Conservation (phyloP, 2,888 invertebrate genomes). For the Lapara coniferarum region DNA sequence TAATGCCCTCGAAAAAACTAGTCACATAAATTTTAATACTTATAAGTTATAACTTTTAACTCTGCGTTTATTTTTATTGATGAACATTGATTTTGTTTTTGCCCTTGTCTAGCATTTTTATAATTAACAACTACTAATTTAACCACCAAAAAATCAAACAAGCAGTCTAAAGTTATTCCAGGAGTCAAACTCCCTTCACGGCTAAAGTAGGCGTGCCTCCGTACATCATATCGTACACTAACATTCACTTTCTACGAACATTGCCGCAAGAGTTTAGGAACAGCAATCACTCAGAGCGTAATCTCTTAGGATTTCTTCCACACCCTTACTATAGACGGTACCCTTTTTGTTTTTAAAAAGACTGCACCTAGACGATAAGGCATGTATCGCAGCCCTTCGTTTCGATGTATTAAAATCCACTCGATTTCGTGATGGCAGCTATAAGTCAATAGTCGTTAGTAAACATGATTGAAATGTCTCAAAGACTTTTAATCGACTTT, state of each 20-base stretch:
- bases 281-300: slow-evolving; percentile 81
- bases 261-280: slow-evolving; percentile 70
- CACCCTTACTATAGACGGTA: slow-evolving; percentile 61
- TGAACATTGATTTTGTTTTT: no score
- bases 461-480: not conserved
- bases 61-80: no score
- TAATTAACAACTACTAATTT: not conserved
- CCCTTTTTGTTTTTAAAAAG: slow-evolving; percentile 70
- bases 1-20: no score
- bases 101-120: no score
- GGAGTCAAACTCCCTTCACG: not conserved
- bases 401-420: slow-evolving; percentile 28
- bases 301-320: slow-evolving; percentile 78
- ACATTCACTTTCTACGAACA: slow-evolving; percentile 69
- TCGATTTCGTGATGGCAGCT: slow-evolving; percentile 5
- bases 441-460: not conserved
- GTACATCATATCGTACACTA: slow-evolving; percentile 67
- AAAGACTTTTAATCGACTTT: not conserved
- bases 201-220: slow-evolving; percentile 37
- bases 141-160: not conserved
- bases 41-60: no score
- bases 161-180: not conserved
- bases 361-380: slow-evolving; percentile 71
- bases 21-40: no score
- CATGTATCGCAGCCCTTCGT: slow-evolving; percentile 35